Conservation (phyloP, 2,113 vertebrate genomes). For the Pseudopodoces humilis region DNA sequence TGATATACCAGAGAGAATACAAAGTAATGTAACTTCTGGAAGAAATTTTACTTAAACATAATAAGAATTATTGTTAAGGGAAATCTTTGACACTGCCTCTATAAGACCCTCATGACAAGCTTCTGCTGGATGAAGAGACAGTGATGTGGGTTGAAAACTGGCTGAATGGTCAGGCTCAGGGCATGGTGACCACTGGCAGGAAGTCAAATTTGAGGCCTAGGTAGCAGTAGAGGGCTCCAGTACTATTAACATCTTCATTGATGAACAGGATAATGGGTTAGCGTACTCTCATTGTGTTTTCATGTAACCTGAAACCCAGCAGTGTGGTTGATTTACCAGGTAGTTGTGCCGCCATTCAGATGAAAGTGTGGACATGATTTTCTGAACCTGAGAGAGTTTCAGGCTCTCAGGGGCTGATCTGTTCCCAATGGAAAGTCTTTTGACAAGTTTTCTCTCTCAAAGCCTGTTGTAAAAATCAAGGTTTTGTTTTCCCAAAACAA, state of each 20-base stretch:
- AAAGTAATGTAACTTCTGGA: not conserved
- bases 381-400: too few species aligned
- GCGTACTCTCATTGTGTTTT: not conserved
- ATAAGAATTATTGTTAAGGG: not conserved
- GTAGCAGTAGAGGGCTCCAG: not conserved
- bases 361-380: too few species aligned
- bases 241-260: not conserved
- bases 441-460: too few species aligned
- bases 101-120: not conserved
- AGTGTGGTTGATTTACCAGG: not conserved
- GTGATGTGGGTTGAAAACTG: not conserved
- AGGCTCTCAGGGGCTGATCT: too few species aligned
- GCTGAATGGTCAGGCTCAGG: not conserved
- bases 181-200: accelerated
- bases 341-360: not conserved
- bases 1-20: not conserved
- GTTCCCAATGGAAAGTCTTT: too few species aligned
- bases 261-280: not conserved
- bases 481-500: too few species aligned
- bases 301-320: not conserved
- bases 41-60: not conserved
- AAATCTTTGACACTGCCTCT: not conserved
- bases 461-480: too few species aligned
- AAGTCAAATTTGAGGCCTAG: not conserved
- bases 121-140: not conserved